These are phyloP conservation scores for Austrolebias charrua DNA, from an alignment of 2,797 vertebrate genomes.

Conservation along the genomic window DNA sequence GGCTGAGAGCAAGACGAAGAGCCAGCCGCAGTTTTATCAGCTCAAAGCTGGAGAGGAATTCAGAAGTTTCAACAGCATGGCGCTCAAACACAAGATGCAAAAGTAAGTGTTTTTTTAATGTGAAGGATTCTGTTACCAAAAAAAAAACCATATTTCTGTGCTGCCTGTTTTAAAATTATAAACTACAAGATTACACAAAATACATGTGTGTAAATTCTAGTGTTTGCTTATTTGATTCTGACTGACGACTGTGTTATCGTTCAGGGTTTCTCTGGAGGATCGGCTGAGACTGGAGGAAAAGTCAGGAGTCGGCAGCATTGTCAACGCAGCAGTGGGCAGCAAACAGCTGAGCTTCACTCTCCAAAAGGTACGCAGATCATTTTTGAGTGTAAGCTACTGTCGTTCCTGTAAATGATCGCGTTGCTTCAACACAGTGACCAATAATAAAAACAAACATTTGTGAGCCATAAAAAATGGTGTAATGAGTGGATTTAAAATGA, in stretches of 20 bases:
- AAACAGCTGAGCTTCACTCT: conserved; percentile 95
- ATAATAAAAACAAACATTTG: neutral
- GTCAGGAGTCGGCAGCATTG: conserved; percentile 77
- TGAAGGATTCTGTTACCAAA: no score
- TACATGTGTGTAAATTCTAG: no score
- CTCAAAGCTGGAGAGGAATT: conserved; percentile 97
- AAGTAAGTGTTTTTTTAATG: conserved; percentile 81
- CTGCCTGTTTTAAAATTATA: neutral
- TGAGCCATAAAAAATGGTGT: neutral
- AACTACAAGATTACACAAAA: no score
- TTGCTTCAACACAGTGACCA: neutral
- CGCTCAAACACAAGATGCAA: conserved; percentile 89
- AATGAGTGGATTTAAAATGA: neutral
- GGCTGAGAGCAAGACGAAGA: conserved; percentile 34
- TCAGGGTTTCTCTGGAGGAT: conserved; percentile 91
- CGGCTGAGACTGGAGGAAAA: conserved; percentile 89
- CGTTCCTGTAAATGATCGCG: neutral
- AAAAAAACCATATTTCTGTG: neutral
- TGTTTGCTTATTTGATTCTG: neutral
- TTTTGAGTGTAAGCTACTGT: neutral
- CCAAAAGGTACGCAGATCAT: conserved; percentile 83
- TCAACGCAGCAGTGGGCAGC: conserved; percentile 90
- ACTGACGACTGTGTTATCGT: conserved; percentile 35
- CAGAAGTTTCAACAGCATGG: conserved; percentile 89
- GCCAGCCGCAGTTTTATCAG: conserved; percentile 91